These are phyloP conservation scores for Tachina lurida DNA, from an alignment of 2,888 invertebrate genomes.

Conservation along the genomic window DNA sequence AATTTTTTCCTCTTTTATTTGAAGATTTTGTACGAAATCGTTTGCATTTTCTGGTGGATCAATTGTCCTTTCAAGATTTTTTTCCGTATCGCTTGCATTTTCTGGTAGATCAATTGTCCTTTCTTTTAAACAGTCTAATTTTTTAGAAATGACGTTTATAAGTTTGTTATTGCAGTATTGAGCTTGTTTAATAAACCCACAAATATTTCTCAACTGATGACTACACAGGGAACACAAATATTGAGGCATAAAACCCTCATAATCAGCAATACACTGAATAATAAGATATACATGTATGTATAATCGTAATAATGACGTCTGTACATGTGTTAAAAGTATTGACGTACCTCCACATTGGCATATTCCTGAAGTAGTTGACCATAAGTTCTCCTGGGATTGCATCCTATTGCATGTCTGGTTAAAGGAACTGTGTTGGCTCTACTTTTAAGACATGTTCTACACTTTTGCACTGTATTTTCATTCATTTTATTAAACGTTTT, in stretches of 20 bases:
- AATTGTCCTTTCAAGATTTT: not conserved
- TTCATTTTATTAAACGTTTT: no score
- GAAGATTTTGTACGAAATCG: not conserved
- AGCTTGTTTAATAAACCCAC: slow-evolving; percentile 75
- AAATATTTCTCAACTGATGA: slow-evolving; percentile 72
- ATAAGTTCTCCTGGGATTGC: slow-evolving; percentile 13
- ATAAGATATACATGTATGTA: not conserved
- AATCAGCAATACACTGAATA: slow-evolving; percentile 5
- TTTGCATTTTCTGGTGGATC: slow-evolving; percentile 12
- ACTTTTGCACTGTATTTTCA: no score
- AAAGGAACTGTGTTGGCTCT: slow-evolving; percentile 17
- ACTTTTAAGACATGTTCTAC: no score
- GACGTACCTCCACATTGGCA: slow-evolving; percentile 41
- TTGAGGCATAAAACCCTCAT: slow-evolving; percentile 50
- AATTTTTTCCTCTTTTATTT: not conserved
- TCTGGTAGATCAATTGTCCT: not conserved
- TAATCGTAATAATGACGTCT: not conserved
- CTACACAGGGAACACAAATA: slow-evolving; percentile 70
- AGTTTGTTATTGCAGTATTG: slow-evolving; percentile 74
- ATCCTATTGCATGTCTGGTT: not conserved
- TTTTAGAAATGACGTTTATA: slow-evolving; percentile 48
- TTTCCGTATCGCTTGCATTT: not conserved
- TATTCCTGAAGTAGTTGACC: slow-evolving; percentile 43
- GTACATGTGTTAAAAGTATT: not conserved
- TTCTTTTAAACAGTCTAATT: slow-evolving; percentile 72